Conservation (phyloP, 2,888 invertebrate genomes). For the Mythimna vitellina region DNA sequence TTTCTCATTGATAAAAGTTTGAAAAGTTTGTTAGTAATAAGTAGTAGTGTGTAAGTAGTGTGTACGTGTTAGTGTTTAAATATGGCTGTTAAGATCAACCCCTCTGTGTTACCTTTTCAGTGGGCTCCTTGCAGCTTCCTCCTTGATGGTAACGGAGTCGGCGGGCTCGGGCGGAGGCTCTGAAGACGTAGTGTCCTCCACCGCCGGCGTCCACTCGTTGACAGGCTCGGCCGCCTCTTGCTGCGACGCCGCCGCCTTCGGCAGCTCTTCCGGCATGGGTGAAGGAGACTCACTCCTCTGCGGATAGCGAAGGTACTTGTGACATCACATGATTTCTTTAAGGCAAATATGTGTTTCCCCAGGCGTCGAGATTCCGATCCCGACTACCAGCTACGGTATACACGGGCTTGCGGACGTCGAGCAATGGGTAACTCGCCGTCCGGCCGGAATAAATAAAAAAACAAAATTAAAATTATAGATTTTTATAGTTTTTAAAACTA, state of each 20-base stretch:
- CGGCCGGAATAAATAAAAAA: too few species aligned
- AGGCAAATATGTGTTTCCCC: too few species aligned
- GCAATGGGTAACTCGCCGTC: too few species aligned
- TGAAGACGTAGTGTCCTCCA: slow-evolving; percentile 82
- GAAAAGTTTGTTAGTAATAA: too few species aligned
- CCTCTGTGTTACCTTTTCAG: slow-evolving; percentile 78
- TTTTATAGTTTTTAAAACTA: too few species aligned
- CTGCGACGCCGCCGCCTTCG: slow-evolving; percentile 70
- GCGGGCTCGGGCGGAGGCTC: slow-evolving; percentile 74
- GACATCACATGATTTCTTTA: not conserved
- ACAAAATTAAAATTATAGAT: too few species aligned
- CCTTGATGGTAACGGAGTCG: slow-evolving; percentile 70
- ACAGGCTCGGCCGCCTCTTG: slow-evolving; percentile 72
- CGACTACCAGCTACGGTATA: not conserved
- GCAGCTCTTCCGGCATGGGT: slow-evolving; percentile 70
- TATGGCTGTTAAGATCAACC: not conserved
- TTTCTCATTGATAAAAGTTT: too few species aligned
- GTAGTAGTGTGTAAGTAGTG: too few species aligned
- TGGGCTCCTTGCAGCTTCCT: slow-evolving; percentile 82
- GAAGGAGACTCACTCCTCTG: slow-evolving; percentile 86
- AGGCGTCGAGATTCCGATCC: too few species aligned
- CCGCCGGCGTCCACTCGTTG: slow-evolving; percentile 82
- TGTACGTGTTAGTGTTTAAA: too few species aligned
- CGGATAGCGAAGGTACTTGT: not conserved
- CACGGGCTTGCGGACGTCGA: not conserved